Evolutionary conservation across 2,797 vertebrate species (phyloP), one percentile per base, ranked within the genome.

Genomic region (Oryzias dopingdopingensis): DNA sequence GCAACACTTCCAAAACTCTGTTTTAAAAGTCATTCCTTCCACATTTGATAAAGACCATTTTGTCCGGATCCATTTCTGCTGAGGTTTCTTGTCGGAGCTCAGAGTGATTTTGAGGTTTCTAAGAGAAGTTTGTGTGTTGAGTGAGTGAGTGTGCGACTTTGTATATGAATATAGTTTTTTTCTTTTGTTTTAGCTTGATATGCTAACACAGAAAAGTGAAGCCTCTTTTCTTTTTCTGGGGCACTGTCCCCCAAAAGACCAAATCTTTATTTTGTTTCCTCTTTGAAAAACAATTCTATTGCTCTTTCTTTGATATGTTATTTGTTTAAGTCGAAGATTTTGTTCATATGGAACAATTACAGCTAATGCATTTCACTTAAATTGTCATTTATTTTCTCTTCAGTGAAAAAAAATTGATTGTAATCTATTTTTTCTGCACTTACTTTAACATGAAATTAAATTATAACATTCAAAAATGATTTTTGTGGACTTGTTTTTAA

Each of bases 401-500:
- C 80, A 81, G 89, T 92, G 89, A 85, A 82, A 86, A 85, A 91
- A 78, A 72, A 92, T 94, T 91, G 85, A 93, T 94, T 95, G 92
- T 94, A 90, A 89, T 93, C 87, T 91, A 91, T 94, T 92, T 93
- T 94, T 95, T 94, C 93, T 94, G 94, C 93, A 93, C 92, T 90
- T 94, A 89, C 93, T 93, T 94, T 91, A 91, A 93, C 88, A 90
- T 89, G 93, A 93, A 91, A 93, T 94, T 94, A 94, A 94, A 94
- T 92, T 91, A 92, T 79, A 76, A 81, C 67, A 81, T 65, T 51
- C 56, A 56, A 55, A 5, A 49, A 42, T 45, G 20, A 5, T 5
- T 52, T 53, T 53, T 4, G 10, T 54, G 8, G 32, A 37, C 24
- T n/a, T 58, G 67, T 65, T 61, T 44, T 14, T 4, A 14, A 20